Evolutionary conservation across 2,888 invertebrate species (phyloP), one percentile per base, ranked within the genome.

Genomic region (Diarsia rubi): DNA sequence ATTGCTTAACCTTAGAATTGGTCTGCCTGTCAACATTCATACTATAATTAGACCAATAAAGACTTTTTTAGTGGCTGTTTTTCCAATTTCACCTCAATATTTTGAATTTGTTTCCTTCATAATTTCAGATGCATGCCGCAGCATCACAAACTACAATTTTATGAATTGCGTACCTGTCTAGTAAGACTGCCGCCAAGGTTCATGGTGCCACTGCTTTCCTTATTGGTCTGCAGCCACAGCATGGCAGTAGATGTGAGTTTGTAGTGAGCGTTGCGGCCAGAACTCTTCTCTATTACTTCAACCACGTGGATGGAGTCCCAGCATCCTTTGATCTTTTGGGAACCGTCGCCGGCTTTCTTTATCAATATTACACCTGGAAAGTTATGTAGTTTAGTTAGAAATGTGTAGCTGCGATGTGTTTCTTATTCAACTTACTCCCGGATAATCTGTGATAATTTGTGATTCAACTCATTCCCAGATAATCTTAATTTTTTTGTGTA

Each of bases 251-350:
- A 99, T 62, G 99, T 99, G 91, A 99, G 97, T 97, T 99, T 99
- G 94, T 99, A 99, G 94, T 99, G 99, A 42, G 99, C 99, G 88
- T 98, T 98, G 72, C 99, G 97, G 0, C 99, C 99, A 42, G 98
- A 98, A 66, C 99, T 98, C 95, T 99, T 99, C 93, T 99, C 99
- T 92, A 99, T 99, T 1, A 99, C 99, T 96, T 99, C 99, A 24
- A 99, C 99, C 0, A 99, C 99, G 92, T 99, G 99, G 91, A 99
- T 99, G 3, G 99, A 99, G 94, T 99, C 99, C 99, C 99, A 99
- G 95, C 99, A 99, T 1, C 99, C 99, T 94, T 99, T 99, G 89
- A 99, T 99, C 96, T 99, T 99, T 96, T 99, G 99, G 57, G 99
- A 99, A 24, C 99, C 99, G 94, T 99, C 99, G 0, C 99, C 99